These are phyloP conservation scores for Anas platyrhynchos DNA, from an alignment of 2,113 vertebrate species.

Conservation along the genomic window DNA sequence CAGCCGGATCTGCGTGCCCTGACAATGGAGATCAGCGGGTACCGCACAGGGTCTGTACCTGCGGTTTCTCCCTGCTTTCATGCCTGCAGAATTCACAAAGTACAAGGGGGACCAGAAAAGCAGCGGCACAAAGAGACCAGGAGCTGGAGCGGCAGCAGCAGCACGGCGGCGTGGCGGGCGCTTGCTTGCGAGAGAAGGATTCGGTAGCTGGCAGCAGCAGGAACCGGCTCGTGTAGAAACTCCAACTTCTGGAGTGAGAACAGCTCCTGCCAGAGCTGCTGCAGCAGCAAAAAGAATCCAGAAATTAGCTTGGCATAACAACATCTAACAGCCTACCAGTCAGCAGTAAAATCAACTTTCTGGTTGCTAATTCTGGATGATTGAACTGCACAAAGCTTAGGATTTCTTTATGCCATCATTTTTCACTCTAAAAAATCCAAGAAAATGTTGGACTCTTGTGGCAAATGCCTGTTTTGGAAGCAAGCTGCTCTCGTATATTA, in stretches of 20 bases:
- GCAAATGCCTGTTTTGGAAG: conserved; percentile 9
- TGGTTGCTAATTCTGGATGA: conserved; percentile 28
- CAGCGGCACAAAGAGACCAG: accelerated
- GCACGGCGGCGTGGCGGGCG: accelerated
- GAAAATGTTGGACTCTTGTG: not conserved
- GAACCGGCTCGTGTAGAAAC: not conserved
- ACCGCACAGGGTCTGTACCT: not conserved
- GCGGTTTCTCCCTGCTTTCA: not conserved
- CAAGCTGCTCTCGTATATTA: conserved; percentile 19
- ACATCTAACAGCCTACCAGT: not conserved
- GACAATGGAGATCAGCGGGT: not conserved
- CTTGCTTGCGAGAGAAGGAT: not conserved
- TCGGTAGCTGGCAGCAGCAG: not conserved
- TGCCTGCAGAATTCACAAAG: not conserved
- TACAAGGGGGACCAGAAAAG: accelerated
- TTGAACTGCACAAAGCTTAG: not conserved
- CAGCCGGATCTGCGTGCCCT: not conserved
- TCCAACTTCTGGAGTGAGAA: conserved; percentile 4
- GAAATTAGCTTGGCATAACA: not conserved
- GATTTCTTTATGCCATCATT: conserved; percentile 26
- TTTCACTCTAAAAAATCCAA: not conserved
- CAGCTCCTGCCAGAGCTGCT: not conserved
- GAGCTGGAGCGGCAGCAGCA: not conserved
- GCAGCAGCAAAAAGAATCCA: not conserved
- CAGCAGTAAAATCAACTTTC: conserved; percentile 8